A percentile compares a stretch with the other conserved stretches of the same genome.
Evolutionary conservation across 2,888 invertebrate species (phyloP).

Genomic region (Hoplodrina blanda): DNA sequence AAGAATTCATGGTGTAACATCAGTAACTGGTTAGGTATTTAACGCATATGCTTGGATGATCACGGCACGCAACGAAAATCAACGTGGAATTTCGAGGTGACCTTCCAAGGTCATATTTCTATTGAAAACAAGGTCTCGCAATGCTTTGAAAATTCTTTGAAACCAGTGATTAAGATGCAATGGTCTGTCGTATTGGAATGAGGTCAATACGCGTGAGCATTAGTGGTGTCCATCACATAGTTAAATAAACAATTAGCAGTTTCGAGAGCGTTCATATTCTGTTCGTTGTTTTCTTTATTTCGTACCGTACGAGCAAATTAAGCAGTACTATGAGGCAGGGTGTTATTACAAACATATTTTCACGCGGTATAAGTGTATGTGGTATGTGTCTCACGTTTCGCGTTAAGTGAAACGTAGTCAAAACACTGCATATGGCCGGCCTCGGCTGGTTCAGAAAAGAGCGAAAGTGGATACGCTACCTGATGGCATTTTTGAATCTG

Average conservation of each 20-base stretch:
- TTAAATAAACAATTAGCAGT: conserved; percentile 70
- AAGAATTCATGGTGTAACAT: conserved; percentile 60
- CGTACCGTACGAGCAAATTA: conserved; percentile 40
- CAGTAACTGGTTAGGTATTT: conserved; percentile 53
- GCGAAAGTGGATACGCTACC: conserved; percentile 82
- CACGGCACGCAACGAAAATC: conserved; percentile 42
- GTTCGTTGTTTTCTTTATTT: conserved; percentile 53
- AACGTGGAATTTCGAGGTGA: conserved; percentile 29
- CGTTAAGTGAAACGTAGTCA: conserved; percentile 63
- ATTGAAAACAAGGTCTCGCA: conserved; percentile 34
- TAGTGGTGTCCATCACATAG: conserved; percentile 43
- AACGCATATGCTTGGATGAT: conserved; percentile 31
- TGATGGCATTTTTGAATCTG: conserved; percentile 46
- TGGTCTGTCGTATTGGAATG: conserved; percentile 59
- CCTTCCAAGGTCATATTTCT: conserved; percentile 60
- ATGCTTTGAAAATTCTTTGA: conserved; percentile 45
- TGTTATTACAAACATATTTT: conserved; percentile 54
- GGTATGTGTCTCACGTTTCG: conserved; percentile 46
- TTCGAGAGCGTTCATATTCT: conserved; percentile 56
- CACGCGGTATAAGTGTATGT: conserved; percentile 44
- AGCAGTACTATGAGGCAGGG: conserved; percentile 45
- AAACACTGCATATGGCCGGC: conserved; percentile 68
- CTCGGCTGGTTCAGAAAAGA: conserved; percentile 71
- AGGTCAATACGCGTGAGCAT: conserved; percentile 58
- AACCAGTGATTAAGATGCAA: conserved; percentile 62